Evolutionary conservation across 2,888 invertebrate species (phyloP).

Genomic region (Caenorhabditis uteleia): DNA sequence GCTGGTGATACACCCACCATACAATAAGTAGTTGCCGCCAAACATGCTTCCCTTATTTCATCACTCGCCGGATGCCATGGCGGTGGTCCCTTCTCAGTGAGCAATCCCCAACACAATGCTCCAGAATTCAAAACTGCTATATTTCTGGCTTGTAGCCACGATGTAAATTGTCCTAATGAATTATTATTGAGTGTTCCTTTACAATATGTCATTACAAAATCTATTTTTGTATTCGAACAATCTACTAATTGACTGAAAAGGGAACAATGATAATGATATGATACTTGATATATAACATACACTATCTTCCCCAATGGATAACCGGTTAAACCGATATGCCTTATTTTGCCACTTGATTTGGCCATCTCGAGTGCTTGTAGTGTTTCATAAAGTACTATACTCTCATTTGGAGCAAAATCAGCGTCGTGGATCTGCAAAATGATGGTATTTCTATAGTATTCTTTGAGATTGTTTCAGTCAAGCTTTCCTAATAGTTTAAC

Average conservation of each 20-base stretch:
- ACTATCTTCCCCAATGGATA: conserved; percentile 83
- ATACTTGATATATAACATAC: conserved; percentile 71
- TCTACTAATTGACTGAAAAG: conserved; percentile 64
- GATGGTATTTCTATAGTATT: neutral
- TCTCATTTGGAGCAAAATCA: conserved; percentile 82
- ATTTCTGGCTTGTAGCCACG: conserved; percentile 79
- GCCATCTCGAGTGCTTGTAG: conserved; percentile 80
- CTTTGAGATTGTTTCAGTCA: too few species aligned
- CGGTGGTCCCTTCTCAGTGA: conserved; percentile 79
- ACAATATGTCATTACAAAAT: conserved; percentile 81
- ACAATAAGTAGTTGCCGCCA: conserved; percentile 47
- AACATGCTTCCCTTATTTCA: conserved; percentile 71
- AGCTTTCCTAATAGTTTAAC: too few species aligned
- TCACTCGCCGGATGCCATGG: conserved; percentile 84
- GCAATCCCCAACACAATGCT: conserved; percentile 82
- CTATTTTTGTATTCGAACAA: conserved; percentile 76
- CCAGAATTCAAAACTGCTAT: conserved; percentile 86
- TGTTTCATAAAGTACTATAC: conserved; percentile 83
- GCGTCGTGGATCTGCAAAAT: conserved; percentile 84
- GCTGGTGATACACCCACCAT: conserved; percentile 18
- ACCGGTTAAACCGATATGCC: conserved; percentile 82
- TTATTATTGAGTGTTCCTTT: conserved; percentile 83
- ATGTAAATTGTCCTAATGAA: conserved; percentile 78
- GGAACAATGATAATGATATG: neutral
- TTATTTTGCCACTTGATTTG: conserved; percentile 77